Percentiles rank a stretch among this genome's conserved stretches.
Evolutionary conservation across 2,797 vertebrate genomes (phyloP).

Genomic region (Fratercula arctica): DNA sequence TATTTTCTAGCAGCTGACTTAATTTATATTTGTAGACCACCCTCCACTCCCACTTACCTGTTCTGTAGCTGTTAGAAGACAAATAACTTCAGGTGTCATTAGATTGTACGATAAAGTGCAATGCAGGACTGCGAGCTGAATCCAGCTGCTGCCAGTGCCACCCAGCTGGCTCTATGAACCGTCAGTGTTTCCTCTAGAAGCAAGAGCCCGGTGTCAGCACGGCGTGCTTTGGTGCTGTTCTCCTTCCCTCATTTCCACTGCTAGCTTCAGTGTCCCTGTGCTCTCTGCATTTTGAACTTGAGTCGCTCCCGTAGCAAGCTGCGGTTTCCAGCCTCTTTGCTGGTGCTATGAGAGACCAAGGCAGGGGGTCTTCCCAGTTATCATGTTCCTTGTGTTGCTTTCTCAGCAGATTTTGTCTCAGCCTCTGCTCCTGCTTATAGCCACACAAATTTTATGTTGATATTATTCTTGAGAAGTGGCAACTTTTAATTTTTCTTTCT

Average conservation of each 20-base stretch:
- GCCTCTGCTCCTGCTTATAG: not conserved
- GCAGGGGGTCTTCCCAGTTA: not conserved
- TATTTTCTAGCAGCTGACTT: not conserved
- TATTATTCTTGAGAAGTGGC: not conserved
- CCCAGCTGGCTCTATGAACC: not conserved
- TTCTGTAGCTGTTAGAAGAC: not conserved
- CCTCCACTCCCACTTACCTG: not conserved
- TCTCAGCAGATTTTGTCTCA: not conserved
- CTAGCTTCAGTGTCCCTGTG: not conserved
- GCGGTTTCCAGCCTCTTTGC: not conserved
- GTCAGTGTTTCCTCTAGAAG: not conserved
- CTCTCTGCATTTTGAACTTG: rapidly evolving
- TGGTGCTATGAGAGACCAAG: not conserved
- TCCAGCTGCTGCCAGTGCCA: not conserved
- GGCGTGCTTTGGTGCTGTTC: not conserved
- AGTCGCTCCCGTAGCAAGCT: not conserved
- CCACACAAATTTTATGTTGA: not conserved
- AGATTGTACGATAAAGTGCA: not conserved
- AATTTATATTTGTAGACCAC: not conserved
- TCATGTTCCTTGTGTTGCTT: not conserved
- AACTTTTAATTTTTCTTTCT: not conserved
- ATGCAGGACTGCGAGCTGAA: not conserved
- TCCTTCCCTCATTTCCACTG: not conserved
- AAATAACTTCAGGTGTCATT: not conserved
- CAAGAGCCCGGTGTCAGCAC: not conserved